Percentiles rank a stretch among this genome's conserved stretches.
These are phyloP conservation scores for Delichon dasypus DNA, from an alignment of 2,797 vertebrate species.

Conservation along the genomic window DNA sequence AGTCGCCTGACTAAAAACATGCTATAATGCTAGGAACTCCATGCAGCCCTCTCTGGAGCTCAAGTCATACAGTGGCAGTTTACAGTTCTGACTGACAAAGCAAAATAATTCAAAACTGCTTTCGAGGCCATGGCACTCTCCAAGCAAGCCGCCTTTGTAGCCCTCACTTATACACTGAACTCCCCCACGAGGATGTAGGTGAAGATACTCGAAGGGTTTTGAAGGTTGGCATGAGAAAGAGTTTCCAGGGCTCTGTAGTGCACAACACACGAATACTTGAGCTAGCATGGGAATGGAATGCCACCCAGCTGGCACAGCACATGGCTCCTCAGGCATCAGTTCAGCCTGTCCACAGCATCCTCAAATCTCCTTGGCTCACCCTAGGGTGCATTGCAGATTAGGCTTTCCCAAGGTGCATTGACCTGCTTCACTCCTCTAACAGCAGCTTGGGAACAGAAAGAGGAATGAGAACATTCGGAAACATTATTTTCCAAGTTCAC, in stretches of 20 bases:
- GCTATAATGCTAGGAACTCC: not conserved
- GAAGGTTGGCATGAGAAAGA: not conserved
- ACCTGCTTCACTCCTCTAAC: not conserved
- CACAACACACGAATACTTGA: not conserved
- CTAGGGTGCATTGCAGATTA: not conserved
- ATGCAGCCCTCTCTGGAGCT: not conserved
- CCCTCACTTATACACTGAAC: not conserved
- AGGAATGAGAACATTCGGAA: not conserved
- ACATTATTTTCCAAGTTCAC: not conserved
- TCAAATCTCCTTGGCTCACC: not conserved
- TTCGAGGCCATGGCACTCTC: not conserved
- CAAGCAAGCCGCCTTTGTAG: not conserved
- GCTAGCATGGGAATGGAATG: not conserved
- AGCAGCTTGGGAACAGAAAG: not conserved
- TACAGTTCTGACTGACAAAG: conserved; percentile 17
- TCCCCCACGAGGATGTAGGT: accelerated
- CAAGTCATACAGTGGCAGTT: not conserved
- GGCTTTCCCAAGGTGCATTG: accelerated
- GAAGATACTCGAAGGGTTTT: not conserved
- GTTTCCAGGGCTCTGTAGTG: accelerated
- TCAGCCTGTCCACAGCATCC: not conserved
- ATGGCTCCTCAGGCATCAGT: not conserved
- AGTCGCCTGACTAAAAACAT: not conserved
- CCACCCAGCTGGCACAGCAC: accelerated
- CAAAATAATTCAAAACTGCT: not conserved